A percentile compares a stretch with the other conserved stretches of the same genome.
Evolutionary conservation across 2,797 vertebrate genomes (phyloP).

Genomic region (Cacajao melanocephalus): DNA sequence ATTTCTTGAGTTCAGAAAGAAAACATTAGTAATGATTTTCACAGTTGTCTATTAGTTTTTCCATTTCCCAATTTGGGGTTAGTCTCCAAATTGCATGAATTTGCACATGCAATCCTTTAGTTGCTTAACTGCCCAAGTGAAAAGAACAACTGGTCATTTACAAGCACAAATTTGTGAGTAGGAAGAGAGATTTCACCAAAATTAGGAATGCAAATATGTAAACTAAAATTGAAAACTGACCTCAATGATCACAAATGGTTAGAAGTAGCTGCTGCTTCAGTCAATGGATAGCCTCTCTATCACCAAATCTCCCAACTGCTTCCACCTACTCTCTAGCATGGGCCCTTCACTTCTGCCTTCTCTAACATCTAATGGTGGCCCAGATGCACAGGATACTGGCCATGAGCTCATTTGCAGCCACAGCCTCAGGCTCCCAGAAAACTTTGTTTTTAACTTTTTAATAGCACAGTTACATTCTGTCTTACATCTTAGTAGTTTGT

Average conservation of each 20-base stretch:
- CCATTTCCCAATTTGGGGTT: not conserved
- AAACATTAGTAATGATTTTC: constrained; percentile 49
- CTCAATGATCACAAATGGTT: not conserved
- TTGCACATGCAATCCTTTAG: not conserved
- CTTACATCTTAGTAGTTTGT: not conserved
- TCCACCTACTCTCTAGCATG: not conserved
- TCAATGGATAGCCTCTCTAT: not conserved
- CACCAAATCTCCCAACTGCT: not conserved
- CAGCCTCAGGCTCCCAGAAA: not conserved
- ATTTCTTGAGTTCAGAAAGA: constrained; percentile 52
- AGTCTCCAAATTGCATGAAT: constrained; percentile 37
- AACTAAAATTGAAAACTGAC: constrained; percentile 51
- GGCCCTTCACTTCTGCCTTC: not conserved
- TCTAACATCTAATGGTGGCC: not conserved
- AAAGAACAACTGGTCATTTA: constrained; percentile 39
- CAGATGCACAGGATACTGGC: not conserved
- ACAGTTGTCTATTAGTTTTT: constrained; percentile 38
- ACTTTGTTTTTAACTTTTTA: not conserved
- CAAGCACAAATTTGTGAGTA: constrained; percentile 16
- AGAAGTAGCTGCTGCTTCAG: constrained; percentile 19
- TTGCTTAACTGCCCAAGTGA: constrained; percentile 23
- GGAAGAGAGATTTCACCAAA: not conserved
- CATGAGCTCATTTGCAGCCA: not conserved
- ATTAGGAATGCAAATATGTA: constrained; percentile 29
- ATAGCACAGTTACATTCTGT: not conserved